Base-by-base conservation (phyloP, 2,888 invertebrate species). In the Corythucha ciliata region DNA sequence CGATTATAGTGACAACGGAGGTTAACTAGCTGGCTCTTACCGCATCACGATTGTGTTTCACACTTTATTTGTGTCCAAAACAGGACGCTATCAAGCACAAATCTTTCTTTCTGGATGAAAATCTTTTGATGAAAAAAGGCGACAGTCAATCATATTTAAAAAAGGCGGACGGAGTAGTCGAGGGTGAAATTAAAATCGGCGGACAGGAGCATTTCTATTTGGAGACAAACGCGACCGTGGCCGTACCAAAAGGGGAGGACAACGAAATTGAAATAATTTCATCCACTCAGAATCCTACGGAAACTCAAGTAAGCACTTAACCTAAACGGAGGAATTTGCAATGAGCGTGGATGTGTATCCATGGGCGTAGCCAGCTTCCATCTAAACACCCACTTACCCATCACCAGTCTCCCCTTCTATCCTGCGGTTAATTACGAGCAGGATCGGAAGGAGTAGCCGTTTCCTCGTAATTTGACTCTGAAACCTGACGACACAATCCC, bases 131-230 rank as follows among this genome's bases (percentile, higher is more conserved):
- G 44, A 67, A 64, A 34, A 76, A 72, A 61, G 87, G 92, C 0
- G 76, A 90, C 64, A 72, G 81, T 1, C 78, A 80, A 6, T 65
- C 70, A 47, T 82, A 74, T 0, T 81, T 93, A 59, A 67, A 73
- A 25, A 72, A 76, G 57, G 77, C 29, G 8, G 33, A 22, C 8
- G 22, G 18, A 6, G 49, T 26, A 12, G 65, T 91, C 25, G 82
- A 87, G 69, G 89, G 90, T 1, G 78, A 84, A 59, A 72, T 79
- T 37, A 73, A 81, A 52, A 82, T 87, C 64, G 91, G 91, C 12
- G 91, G 89, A 0, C 94, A 97, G 69, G 96, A 96, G 66, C 97
- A 97, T 67, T 94, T 97, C 68, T 97, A 96, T 69, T 71, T 97
- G 61, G 97, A 97, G 70, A 90, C 94, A 0, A 79, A 87, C 56